Evolutionary conservation across 1,140 invertebrate species (phyloP).

Genomic region (Augochlora pura): DNA sequence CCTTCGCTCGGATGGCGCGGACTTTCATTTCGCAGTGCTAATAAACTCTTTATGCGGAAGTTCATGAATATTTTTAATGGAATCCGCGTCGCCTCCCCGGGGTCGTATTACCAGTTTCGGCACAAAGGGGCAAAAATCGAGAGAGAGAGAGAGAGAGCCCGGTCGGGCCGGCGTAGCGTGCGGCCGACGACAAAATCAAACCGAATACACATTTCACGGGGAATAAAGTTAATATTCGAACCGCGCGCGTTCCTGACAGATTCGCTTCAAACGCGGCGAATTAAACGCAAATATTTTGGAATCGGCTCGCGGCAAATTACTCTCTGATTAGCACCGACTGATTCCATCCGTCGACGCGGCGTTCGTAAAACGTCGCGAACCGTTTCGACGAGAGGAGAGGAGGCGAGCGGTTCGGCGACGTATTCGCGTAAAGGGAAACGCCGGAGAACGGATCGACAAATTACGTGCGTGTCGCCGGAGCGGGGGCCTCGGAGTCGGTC

Average conservation of each 20-base stretch:
- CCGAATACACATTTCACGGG: background rate
- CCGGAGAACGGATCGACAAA: slow-evolving; percentile 34
- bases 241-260: background rate
- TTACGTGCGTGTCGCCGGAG: slow-evolving; percentile 16
- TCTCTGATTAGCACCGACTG: slow-evolving; percentile 12
- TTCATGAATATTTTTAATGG: slow-evolving; percentile 40
- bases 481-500: background rate
- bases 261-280: too few relatives aligned
- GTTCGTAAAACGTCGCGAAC: slow-evolving; percentile 32
- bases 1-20: too few relatives aligned
- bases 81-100: slow-evolving; percentile 28
- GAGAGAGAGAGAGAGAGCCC: background rate
- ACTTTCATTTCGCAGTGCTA: too few relatives aligned
- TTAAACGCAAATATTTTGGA: slow-evolving; percentile 2
- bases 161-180: background rate
- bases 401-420: background rate
- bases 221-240: background rate
- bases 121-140: background rate
- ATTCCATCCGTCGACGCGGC: background rate
- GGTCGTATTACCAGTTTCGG: background rate
- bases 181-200: background rate
- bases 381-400: slow-evolving; percentile 23
- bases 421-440: slow-evolving; percentile 15
- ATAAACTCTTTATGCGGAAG: background rate
- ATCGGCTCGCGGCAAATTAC: slow-evolving; percentile 13